These are phyloP conservation scores for Sclerurus mexicanus DNA, from an alignment of 2,113 vertebrate genomes.

Conservation along the genomic window DNA sequence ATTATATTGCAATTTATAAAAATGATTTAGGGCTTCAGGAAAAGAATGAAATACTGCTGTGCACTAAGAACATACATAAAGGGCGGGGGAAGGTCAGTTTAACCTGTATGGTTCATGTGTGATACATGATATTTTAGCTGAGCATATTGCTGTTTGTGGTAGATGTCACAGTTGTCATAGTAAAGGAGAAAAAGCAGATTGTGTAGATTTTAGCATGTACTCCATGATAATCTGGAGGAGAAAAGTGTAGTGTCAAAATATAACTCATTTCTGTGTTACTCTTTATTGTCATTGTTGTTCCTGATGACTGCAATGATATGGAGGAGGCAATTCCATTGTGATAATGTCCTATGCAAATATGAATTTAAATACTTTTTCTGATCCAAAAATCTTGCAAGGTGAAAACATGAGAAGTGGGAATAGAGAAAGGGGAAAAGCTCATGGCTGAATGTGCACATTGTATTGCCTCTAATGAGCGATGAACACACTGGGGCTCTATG, in stretches of 20 bases:
- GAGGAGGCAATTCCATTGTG: background rate
- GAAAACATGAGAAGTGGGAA: background rate
- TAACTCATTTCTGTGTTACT: background rate
- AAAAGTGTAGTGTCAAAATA: background rate
- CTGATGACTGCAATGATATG: background rate
- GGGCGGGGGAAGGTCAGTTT: background rate
- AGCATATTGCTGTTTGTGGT: background rate
- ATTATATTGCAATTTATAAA: slow-evolving; percentile 19
- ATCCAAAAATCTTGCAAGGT: background rate
- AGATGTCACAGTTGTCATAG: background rate
- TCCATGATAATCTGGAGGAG: background rate
- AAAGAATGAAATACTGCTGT: background rate
- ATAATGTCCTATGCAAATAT: background rate
- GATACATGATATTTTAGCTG: background rate
- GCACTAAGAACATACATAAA: background rate
- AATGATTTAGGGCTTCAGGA: background rate
- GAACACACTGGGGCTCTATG: background rate
- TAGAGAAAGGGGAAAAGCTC: background rate
- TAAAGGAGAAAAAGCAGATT: background rate
- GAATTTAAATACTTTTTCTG: background rate
- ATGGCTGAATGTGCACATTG: background rate
- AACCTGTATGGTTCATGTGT: background rate
- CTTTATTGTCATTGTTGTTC: background rate
- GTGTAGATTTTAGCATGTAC: background rate
- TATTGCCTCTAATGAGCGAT: background rate